phyloP scores from a whole-genome alignment of 2,888 invertebrate genomes.

The Melanophora roralis region DNA sequence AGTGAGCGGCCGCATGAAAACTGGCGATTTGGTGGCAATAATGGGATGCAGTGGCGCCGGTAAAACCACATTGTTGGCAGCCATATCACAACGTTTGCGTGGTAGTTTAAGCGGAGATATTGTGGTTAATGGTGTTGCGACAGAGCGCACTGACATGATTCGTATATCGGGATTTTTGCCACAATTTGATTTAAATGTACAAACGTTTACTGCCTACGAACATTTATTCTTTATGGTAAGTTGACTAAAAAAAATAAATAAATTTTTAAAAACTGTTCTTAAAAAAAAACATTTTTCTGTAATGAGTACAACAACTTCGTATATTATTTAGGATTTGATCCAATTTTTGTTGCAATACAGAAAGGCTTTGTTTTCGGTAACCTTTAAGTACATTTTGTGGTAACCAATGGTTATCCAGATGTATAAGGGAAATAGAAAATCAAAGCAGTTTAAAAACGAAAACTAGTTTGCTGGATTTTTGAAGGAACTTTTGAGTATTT shows the following conservation, averaged over 20 bases:
- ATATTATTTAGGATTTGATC: no score
- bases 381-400: no score
- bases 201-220: slow-evolving; percentile 87
- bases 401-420: no score
- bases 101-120: slow-evolving; percentile 84
- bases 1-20: slow-evolving; percentile 84
- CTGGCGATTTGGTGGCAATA: slow-evolving; percentile 85
- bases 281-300: no score
- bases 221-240: slow-evolving; percentile 92
- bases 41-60: slow-evolving; percentile 87
- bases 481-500: no score
- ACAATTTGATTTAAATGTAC: slow-evolving; percentile 89
- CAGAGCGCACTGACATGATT: slow-evolving; percentile 82
- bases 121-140: slow-evolving; percentile 83
- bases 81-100: slow-evolving; percentile 84
- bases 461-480: no score
- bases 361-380: no score
- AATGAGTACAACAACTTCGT: no score
- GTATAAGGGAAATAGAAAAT: no score
- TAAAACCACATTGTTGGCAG: slow-evolving; percentile 85
- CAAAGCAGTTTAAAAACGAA: no score
- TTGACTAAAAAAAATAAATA: slow-evolving; percentile 10
- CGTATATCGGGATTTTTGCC: slow-evolving; percentile 90
- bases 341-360: no score
- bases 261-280: no score